Percentiles rank a stretch among this genome's conserved stretches.
These are phyloP conservation scores for Tenthredo notha DNA, from an alignment of 2,888 invertebrate species.

Conservation along the genomic window DNA sequence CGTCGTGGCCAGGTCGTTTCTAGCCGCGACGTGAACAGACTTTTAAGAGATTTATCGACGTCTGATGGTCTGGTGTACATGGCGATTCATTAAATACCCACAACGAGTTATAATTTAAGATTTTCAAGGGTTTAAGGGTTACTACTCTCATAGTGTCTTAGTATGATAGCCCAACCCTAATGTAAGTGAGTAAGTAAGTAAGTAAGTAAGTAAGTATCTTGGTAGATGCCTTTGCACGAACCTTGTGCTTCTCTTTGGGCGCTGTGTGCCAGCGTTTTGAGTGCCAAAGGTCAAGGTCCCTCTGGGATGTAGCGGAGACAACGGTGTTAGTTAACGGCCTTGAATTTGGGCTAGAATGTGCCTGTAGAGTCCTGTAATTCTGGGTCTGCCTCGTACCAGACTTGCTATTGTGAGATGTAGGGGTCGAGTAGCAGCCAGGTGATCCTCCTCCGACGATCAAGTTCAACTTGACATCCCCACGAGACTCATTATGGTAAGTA, in stretches of 20 bases:
- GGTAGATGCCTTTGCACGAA: slow-evolving; percentile 61
- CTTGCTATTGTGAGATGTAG: slow-evolving; percentile 11
- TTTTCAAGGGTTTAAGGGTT: not conserved
- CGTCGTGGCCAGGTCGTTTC: not conserved
- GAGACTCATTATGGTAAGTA: slow-evolving; percentile 23
- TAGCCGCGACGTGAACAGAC: slow-evolving; percentile 16
- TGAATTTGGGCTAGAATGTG: slow-evolving; percentile 67
- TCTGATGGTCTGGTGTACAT: not conserved
- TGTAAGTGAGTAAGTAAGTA: not conserved
- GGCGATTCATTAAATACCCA: slow-evolving; percentile 23
- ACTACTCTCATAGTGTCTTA: not conserved
- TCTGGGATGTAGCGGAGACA: slow-evolving; percentile 71
- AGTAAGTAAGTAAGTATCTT: not conserved
- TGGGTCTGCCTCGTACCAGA: slow-evolving; percentile 67
- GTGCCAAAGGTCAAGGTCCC: slow-evolving; percentile 78
- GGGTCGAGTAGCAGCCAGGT: not conserved
- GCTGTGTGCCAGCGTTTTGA: slow-evolving; percentile 82
- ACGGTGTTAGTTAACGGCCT: slow-evolving; percentile 75
- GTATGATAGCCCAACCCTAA: not conserved
- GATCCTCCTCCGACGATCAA: slow-evolving; percentile 35
- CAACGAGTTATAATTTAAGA: slow-evolving; percentile 12
- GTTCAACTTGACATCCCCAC: slow-evolving; percentile 16
- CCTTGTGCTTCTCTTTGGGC: slow-evolving; percentile 82
- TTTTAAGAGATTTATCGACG: slow-evolving; percentile 31
- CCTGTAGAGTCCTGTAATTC: slow-evolving; percentile 74